A percentile compares a stretch with the other conserved stretches of the same genome.
These are phyloP conservation scores for Nesospiza acunhae DNA, from an alignment of 2,113 vertebrate genomes.

Conservation along the genomic window DNA sequence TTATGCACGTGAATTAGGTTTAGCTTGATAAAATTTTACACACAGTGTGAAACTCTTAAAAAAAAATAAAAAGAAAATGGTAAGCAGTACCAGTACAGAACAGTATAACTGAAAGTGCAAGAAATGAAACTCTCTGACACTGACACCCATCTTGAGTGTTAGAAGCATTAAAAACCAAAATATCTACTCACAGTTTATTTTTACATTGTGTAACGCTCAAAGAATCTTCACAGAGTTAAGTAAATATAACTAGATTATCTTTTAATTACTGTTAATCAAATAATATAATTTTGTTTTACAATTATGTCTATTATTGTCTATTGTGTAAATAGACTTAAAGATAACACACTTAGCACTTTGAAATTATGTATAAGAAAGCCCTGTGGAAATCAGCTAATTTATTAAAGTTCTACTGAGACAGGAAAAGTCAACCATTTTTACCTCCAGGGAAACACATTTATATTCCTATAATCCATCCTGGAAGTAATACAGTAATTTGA, in stretches of 20 bases:
- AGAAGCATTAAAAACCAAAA: background rate
- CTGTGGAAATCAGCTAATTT: background rate
- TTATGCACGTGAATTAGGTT: background rate
- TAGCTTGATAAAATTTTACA: background rate
- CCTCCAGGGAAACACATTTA: background rate
- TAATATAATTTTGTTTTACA: background rate
- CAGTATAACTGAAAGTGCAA: background rate
- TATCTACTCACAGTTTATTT: background rate
- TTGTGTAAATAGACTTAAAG: background rate
- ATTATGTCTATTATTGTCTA: background rate
- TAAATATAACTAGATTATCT: background rate
- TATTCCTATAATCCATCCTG: background rate
- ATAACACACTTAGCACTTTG: background rate
- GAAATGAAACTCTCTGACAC: background rate
- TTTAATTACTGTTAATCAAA: background rate
- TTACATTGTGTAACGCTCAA: background rate
- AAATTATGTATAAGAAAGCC: background rate
- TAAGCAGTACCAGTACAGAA: fast-evolving
- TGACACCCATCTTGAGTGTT: background rate
- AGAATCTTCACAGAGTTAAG: background rate
- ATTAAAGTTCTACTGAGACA: background rate
- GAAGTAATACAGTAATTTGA: background rate
- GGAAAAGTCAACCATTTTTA: background rate
- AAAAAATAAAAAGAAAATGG: fast-evolving
- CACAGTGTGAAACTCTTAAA: background rate